Evolutionary conservation across 2,888 invertebrate genomes (phyloP).

Genomic region (Terebella lapidaria): DNA sequence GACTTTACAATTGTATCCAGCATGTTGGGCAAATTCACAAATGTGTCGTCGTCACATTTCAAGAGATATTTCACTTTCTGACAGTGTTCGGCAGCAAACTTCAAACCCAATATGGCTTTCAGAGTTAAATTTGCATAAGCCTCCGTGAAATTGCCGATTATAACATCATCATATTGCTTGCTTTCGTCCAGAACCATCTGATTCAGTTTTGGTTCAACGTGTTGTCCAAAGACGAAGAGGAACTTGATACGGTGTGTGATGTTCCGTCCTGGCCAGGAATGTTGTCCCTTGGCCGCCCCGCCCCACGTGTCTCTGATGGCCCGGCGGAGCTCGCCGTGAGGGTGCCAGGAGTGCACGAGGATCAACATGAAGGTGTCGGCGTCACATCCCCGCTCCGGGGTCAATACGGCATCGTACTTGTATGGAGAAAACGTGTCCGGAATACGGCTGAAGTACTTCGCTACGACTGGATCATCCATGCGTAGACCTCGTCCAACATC

Average conservation of each 20-base stretch:
- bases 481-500: too few species aligned
- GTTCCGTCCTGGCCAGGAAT: constrained; percentile 16
- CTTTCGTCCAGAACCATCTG: constrained; percentile 13
- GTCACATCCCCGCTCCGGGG: constrained; percentile 5
- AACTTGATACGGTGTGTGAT: constrained; percentile 11
- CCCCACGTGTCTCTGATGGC: constrained; percentile 44
- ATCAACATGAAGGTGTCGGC: constrained; percentile 17
- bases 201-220: constrained; percentile 12
- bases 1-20: constrained; percentile 8
- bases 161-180: constrained; percentile 16
- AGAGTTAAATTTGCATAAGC: constrained; percentile 27
- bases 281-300: constrained; percentile 1
- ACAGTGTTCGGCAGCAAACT: constrained; percentile 21
- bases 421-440: background rate
- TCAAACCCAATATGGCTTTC: constrained; percentile 27
- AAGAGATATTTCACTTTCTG: constrained; percentile 18
- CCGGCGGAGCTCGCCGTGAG: constrained; percentile 56
- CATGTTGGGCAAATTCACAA: constrained; percentile 24
- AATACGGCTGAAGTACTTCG: background rate
- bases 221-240: constrained; percentile 22
- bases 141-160: constrained; percentile 24
- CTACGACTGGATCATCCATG: too few species aligned
- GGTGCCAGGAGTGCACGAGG: constrained; percentile 55
- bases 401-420: background rate
- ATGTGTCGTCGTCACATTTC: constrained; percentile 29